Evolutionary conservation across 2,888 invertebrate species (phyloP), one percentile per base, ranked within the genome.

Genomic region (Ditylenchus weischeri): DNA sequence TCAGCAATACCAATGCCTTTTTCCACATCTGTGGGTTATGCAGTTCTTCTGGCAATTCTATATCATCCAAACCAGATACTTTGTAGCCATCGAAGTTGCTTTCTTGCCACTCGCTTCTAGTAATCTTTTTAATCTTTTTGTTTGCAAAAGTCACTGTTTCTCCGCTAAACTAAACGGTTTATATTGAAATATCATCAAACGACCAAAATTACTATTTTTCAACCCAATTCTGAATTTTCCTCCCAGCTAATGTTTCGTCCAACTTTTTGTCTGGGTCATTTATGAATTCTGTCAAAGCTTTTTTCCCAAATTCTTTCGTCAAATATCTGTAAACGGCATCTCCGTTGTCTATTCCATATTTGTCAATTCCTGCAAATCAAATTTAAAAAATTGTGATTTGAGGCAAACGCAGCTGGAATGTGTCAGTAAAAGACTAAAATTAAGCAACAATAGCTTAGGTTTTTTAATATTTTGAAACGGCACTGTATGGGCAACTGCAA

Each of bases 321-420:
- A 54, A 54, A 29, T 54, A 54, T 23, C 54, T 10, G n/a, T 54
- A 54, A 23, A 54, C 10, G 10, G 11, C 21, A 54, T 54, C 54
- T 23, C 54, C 54, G 10, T 18, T 29, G 23, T 21, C 21, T 13
- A 54, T 18, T 29, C 29, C 54, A 54, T 54, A 18, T 18, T 54
- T 54, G 54, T 54, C 54, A 18, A 54, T 54, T 29, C 29, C 54
- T 54, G n/a, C 21, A 54, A 29, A 51, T 13, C n/a, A n/a, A 29
- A 29, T 29, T 29, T n/a, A n/a, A n/a, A n/a, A n/a, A 29, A 29
- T 5, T 29, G 29, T 5, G 2, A 29, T 29, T 29, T 5, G 29
- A 29, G 2, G 29, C 5, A 29, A 29, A 29, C 29, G 29, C 5
- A 4, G 2, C 29, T 29, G 29, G 5, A 29, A 29, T 29, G 29